Conservation (phyloP, 2,888 invertebrate genomes). For the Apamea epomidion region DNA sequence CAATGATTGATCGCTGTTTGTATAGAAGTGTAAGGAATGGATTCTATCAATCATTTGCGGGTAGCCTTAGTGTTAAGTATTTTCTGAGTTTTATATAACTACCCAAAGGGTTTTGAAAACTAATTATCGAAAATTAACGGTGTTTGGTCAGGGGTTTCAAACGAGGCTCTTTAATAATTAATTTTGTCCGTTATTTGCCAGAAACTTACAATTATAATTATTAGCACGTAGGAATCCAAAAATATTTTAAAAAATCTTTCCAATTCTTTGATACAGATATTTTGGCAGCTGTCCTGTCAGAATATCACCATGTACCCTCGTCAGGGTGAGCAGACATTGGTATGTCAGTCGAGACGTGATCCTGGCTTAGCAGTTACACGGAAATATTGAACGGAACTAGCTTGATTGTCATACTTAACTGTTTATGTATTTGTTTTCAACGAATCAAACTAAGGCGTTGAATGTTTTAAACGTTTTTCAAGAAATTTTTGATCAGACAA, state of each 20-base stretch:
- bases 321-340: conserved; percentile 40
- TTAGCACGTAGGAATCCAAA: too few relatives aligned
- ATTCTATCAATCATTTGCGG: not conserved
- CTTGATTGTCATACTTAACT: not conserved
- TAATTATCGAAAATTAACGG: not conserved
- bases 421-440: not conserved
- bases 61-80: not conserved
- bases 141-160: not conserved
- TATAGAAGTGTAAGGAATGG: not conserved
- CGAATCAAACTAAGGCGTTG: not conserved
- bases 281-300: conserved; percentile 19
- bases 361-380: conserved; percentile 9
- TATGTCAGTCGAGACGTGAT: conserved; percentile 37
- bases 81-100: not conserved
- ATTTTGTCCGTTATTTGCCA: not conserved
- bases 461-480: not conserved
- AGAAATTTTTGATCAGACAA: not conserved
- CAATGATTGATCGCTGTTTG: not conserved
- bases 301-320: conserved; percentile 51
- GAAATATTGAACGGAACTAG: conserved; percentile 5
- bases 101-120: too few relatives aligned
- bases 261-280: conserved; percentile 29
- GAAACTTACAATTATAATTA: not conserved
- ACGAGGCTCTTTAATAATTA: too few relatives aligned
- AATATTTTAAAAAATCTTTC: not conserved